Percentiles rank a stretch among this genome's conserved stretches.
These are phyloP conservation scores for Latrodectus elegans DNA, from an alignment of 2,888 invertebrate genomes.

Conservation along the genomic window DNA sequence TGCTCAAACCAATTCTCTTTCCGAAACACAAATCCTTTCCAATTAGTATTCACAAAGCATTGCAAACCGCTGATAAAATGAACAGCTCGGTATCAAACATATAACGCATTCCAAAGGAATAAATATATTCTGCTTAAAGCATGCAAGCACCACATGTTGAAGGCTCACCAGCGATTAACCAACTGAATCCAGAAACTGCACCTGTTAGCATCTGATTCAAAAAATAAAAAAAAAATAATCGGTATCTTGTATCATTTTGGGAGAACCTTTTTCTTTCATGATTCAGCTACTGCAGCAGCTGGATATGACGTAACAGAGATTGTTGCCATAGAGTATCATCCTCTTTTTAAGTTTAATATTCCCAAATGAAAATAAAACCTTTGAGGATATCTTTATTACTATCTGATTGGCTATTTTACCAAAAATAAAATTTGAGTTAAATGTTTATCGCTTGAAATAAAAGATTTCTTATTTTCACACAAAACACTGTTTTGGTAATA, in stretches of 20 bases:
- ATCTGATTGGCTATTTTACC: no score
- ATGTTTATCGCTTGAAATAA: no score
- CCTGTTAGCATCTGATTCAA: slow-evolving; percentile 21
- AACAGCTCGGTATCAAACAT: background rate
- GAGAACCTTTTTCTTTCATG: slow-evolving; percentile 45
- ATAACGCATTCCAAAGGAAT: background rate
- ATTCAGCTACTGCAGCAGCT: slow-evolving; percentile 58
- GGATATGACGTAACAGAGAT: slow-evolving; percentile 55
- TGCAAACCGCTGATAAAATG: no score
- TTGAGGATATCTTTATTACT: no score
- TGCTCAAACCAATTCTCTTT: no score
- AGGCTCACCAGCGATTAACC: background rate
- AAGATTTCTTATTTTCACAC: no score
- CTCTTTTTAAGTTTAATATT: no score
- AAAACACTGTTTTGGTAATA: no score
- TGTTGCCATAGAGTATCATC: slow-evolving; percentile 46
- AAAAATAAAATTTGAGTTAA: no score
- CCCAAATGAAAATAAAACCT: no score
- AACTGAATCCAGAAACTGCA: background rate
- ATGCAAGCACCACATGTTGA: background rate
- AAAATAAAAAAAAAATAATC: slow-evolving; percentile 5
- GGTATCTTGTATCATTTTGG: background rate
- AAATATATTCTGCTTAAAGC: background rate
- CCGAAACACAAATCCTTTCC: no score
- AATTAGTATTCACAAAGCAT: no score